Evolutionary conservation across 2,113 vertebrate genomes (phyloP), one percentile per base, ranked within the genome.

Genomic region (Vombatus ursinus): DNA sequence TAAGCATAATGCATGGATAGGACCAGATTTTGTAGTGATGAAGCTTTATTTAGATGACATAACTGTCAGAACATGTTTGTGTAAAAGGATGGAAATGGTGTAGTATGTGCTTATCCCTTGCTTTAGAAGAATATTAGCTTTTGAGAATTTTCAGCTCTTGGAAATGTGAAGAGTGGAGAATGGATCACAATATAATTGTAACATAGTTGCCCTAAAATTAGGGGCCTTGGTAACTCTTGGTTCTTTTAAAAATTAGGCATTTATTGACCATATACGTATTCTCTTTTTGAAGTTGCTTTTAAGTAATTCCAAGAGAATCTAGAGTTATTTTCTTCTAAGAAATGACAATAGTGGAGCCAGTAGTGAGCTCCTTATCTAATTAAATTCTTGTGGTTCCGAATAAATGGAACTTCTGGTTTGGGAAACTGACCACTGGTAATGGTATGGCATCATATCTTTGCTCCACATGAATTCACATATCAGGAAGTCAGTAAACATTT

Each of bases 381-480:
- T 68, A 68, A 37, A n/a, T 68, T 68, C 28, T 61, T 0, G 0
- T 94, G 96, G 91, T 94, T 96, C 91, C 47, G 47, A 90, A 93
- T 54, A 94, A 96, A 94, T 93, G 0, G 0, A 24, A n/a, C 95
- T 98, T 98, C 98, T 98, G 97, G 96, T 98, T 98, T 99, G 98
- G 92, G 95, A 98, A 98, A 93, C 97, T 98, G 98, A 98, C 98
- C 98, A 97, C 12, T 37, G 16, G 97, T 98, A 96, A 11, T 98
- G 96, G 96, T 98, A 96, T 98, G 98, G 98, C 98, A 98, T 98
- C 77, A 91, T 96, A 96, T 98, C 98, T 98, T 99, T 97, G 98
- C 98, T 99, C 98, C 97, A 57, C 95, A 93, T 98, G 98, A 99
- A 98, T 98, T 99, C 98, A 97, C 98, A 98, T 98, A 98, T 99